Percentiles rank a stretch among this genome's conserved stretches.
Evolutionary conservation across 2,888 invertebrate genomes (phyloP).

Genomic region (Drosophila kokeensis): DNA sequence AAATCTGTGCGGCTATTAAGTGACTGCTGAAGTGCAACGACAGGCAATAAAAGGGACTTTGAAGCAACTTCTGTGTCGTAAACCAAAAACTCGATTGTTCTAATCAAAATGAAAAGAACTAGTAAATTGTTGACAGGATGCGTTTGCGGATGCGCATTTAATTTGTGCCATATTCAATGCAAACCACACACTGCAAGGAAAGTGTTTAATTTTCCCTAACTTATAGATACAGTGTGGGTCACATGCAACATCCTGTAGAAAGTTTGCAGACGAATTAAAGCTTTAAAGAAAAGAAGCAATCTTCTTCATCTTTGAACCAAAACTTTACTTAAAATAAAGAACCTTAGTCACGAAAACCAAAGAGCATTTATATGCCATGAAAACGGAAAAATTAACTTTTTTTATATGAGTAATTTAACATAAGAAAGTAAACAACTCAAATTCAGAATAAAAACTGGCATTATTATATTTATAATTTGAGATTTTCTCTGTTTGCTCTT

Average conservation of each 20-base stretch:
- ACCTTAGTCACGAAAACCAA: background rate
- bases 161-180: constrained; percentile 72
- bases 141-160: constrained; percentile 80
- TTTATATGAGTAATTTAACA: background rate
- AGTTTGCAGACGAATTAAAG: background rate
- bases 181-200: constrained; percentile 36
- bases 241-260: background rate
- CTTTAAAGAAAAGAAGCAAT: background rate
- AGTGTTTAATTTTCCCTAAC: background rate
- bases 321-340: background rate
- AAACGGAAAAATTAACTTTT: background rate
- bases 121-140: constrained; percentile 83
- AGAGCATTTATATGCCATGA: background rate
- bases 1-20: constrained; percentile 53
- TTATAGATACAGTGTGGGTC: background rate
- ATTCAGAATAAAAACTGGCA: background rate
- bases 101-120: constrained; percentile 58
- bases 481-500: background rate
- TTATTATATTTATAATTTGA: too few relatives aligned
- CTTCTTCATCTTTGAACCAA: background rate
- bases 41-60: constrained; percentile 40
- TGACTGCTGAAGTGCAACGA: constrained; percentile 30
- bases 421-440: background rate
- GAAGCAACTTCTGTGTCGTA: constrained; percentile 56
- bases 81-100: constrained; percentile 65